Evolutionary conservation across 2,797 vertebrate genomes (phyloP), one percentile per base, ranked within the genome.

Genomic region (Sandelia bainsii): DNA sequence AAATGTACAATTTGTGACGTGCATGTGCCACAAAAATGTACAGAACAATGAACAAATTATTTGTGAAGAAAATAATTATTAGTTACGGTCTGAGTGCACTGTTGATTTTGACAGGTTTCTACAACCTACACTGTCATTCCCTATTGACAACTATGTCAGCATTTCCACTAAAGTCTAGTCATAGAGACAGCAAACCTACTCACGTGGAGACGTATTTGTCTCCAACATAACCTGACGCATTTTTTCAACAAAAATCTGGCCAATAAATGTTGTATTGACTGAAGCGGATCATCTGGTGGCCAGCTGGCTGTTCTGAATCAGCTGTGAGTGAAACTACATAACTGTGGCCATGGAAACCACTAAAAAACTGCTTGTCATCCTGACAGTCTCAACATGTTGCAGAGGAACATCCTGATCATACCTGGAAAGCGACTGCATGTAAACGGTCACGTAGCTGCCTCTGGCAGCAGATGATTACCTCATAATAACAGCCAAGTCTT

Each of bases 381-480:
- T 19, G 62, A 67, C 56, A 72, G 70, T 32, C 69, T 82, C 53
- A 52, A 65, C 72, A 67, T 62, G 69, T 52, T 75, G 19, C 60
- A 14, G 63, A 80, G 70, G 75, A 87, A 86, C 82, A 81, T 83
- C 77, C 57, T 79, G 69, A 74, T 84, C 90, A 89, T 87, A 66
- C 81, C 80, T 59, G 58, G 53, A 66, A 63, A 45, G 69, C 80
- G 77, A 89, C 60, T 56, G 44, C 49, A 81, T 72, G 25, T 48
- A 34, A 16, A 48, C 8, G 1, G 74, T 86, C 84, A 86, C 63
- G 37, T 76, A 79, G 81, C 39, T 25, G 17, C n/a, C 27, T 62
- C 52, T 70, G 67, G 74, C 71, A 80, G 51, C 29, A 10, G 22
- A 48, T 6, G 3, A 39, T 59, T 22, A 27, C 9, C 25, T 19